Evolutionary conservation across 2,888 invertebrate genomes (phyloP).

Genomic region (Acanthacorydalis orientalis): DNA sequence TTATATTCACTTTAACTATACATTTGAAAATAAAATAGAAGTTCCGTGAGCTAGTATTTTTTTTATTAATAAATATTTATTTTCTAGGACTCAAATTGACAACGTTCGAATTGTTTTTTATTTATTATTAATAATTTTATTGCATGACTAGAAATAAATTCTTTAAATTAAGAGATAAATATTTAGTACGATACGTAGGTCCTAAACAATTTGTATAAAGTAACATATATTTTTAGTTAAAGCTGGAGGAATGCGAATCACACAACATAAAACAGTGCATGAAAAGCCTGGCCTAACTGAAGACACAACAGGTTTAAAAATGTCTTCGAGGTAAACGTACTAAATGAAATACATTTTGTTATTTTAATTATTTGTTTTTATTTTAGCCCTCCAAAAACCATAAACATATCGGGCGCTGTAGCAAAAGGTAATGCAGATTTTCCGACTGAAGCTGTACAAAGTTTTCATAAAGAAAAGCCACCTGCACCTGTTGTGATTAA

Average conservation of each 20-base stretch:
- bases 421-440: slow-evolving; percentile 76
- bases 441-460: slow-evolving; percentile 72
- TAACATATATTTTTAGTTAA: slow-evolving; percentile 42
- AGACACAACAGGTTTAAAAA: slow-evolving; percentile 55
- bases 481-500: slow-evolving; percentile 45
- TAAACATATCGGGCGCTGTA: slow-evolving; percentile 61
- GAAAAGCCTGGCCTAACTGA: slow-evolving; percentile 44
- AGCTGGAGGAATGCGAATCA: slow-evolving; percentile 85
- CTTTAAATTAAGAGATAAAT: too few relatives aligned
- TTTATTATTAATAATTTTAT: too few relatives aligned
- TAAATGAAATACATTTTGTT: not conserved
- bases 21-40: too few relatives aligned
- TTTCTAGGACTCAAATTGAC: too few relatives aligned
- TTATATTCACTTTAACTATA: too few relatives aligned
- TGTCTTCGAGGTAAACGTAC: slow-evolving; percentile 37
- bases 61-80: too few relatives aligned
- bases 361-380: not conserved
- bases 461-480: slow-evolving; percentile 60
- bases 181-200: too few relatives aligned
- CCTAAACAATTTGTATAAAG: too few relatives aligned
- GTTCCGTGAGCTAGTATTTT: too few relatives aligned
- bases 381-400: slow-evolving; percentile 55
- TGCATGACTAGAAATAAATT: too few relatives aligned
- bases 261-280: slow-evolving; percentile 64
- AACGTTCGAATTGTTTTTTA: too few relatives aligned